Evolutionary conservation across 2,888 invertebrate species (phyloP), one percentile per base, ranked within the genome.

Genomic region (Cephus pygmeus): DNA sequence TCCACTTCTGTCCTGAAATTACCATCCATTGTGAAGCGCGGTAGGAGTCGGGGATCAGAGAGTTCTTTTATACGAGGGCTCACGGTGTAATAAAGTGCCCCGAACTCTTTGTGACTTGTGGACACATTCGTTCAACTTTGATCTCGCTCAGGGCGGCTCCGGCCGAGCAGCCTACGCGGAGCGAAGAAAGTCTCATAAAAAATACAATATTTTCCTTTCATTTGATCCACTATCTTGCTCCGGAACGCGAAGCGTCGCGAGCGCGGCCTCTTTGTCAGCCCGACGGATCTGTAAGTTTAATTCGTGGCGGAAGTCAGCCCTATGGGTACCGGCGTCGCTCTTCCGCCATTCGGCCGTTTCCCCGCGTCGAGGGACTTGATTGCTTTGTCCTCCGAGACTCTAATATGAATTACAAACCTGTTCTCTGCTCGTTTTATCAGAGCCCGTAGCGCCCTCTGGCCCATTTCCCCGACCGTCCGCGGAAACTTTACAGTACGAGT

Each of bases 221-320:
- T 76, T 80, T 80, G 76, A 78, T 80, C 80, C 69, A 69, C 34
- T 69, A 30, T 33, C 79, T 68, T 73, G 71, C 69, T 69, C 69
- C 30, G 30, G 33, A 69, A 69, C 12, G 69, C 4, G 11, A 33
- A 69, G 30, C 73, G 77, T 73, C 77, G 69, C 56, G 36, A 33
- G 69, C 30, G 69, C 79, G 36, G 36, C 30, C 77, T 79, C 79
- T 83, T 80, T 83, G 79, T 81, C 75, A 75, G 71, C 69, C 76
- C 56, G 76, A 75, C 74, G 80, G 78, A 83, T 87, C 85, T 86
- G 87, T 86, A 84, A 87, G 84, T 87, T 85, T 87, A 87, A 86
- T 85, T 87, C 81, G 82, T 83, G 82, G 83, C 81, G 84, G 81
- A 83, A 83, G 83, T 79, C 81, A 75, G 40, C 40, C 6, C 40